Evolutionary conservation across 1,140 invertebrate genomes (phyloP).

Genomic region (Bicyclus anynana): DNA sequence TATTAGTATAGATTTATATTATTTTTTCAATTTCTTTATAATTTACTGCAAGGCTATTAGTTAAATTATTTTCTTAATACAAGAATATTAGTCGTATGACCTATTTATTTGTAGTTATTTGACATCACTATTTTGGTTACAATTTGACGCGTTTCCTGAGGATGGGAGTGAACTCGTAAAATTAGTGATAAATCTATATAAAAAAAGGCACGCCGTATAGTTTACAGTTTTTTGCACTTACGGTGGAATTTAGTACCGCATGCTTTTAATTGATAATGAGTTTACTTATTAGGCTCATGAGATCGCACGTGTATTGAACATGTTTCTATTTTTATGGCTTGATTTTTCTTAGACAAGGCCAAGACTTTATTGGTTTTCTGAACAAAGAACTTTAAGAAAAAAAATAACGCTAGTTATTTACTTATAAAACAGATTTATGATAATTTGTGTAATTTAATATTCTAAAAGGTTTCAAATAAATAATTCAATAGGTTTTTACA

Average conservation of each 20-base stretch:
- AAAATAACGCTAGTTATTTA: too few relatives aligned
- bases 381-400: not conserved
- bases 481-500: too few relatives aligned
- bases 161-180: slow-evolving; percentile 9
- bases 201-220: not conserved
- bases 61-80: too few relatives aligned
- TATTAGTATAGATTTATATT: too few relatives aligned
- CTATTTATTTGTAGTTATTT: too few relatives aligned
- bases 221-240: slow-evolving; percentile 9
- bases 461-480: too few relatives aligned
- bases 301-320: not conserved
- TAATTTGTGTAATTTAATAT: too few relatives aligned
- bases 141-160: slow-evolving; percentile 11
- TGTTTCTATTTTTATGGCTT: not conserved
- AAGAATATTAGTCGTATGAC: too few relatives aligned
- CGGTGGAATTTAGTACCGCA: slow-evolving; percentile 25
- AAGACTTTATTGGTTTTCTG: not conserved
- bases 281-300: not conserved
- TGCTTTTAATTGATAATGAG: slow-evolving; percentile 9
- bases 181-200: slow-evolving; percentile 9
- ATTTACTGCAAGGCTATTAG: too few relatives aligned
- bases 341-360: not conserved
- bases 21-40: too few relatives aligned
- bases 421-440: too few relatives aligned
- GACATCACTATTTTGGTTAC: not conserved